Base-by-base conservation (phyloP, 1,140 invertebrate species). In the Limonius californicus region DNA sequence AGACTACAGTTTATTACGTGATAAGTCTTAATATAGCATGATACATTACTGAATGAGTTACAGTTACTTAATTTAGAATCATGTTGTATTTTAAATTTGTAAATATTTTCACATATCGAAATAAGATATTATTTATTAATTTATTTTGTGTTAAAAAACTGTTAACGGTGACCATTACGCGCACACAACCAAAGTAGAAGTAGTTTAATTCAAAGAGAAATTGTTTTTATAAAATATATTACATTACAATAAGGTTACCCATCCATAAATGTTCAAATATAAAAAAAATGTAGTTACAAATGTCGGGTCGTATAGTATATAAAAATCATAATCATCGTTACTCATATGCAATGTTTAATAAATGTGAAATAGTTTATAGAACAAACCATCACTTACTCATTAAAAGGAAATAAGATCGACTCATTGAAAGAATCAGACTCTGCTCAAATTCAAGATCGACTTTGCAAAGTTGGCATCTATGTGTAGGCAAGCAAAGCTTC, bases 91-190 rank as follows among this genome's bases (percentile, higher is more conserved):
- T 50, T 50, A 39, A 39, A 27, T 18, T 50, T 50, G 45, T 50
- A 50, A 50, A 50, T 50, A 50, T 50, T 50, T 50, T 50, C 45
- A 50, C 45, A 50, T 50, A 50, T 50, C 45, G 45, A 50, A 15
- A 45, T 50, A 50, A 50, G 45, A 50, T 50, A 18, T 11, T 18
- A 50, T 50, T 50, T 50, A 50, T 50, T 50, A 19, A 15, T 50
- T 18, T 50, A 19, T 50, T 50, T 6, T 19, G 19, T 18, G 14
- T 19, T 21, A 50, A 18, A 7, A 32, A 6, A 45, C 43, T 45
- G 43, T 45, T 45, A 45, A n/a, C 7, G n/a, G 15, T 7, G 7
- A 18, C 16, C 43, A 45, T 2, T 3, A 50, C 2, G 45, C 45
- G 45, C 45, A 50, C 35, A 39, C 35, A 12, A 39, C 35, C 35